phyloP scores from a whole-genome alignment of 2,888 invertebrate genomes.

The Hypsopygia costalis region DNA sequence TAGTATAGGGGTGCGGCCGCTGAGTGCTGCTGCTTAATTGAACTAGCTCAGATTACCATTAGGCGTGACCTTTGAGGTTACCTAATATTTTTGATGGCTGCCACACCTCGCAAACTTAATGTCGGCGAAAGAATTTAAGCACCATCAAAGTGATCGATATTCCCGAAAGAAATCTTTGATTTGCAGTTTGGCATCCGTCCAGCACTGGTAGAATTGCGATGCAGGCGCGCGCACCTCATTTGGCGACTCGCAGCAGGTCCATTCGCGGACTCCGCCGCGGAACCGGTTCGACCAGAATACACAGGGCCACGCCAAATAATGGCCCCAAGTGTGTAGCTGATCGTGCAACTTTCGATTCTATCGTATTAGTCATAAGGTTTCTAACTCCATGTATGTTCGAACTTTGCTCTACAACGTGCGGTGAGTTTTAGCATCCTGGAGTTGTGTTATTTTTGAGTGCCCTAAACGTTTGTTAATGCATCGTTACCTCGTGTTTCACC shows the following conservation, averaged over 20 bases:
- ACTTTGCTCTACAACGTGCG: conserved; percentile 26
- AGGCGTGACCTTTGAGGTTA: conserved; percentile 47
- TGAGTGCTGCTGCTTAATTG: conserved; percentile 41
- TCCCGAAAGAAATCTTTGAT: conserved; percentile 15
- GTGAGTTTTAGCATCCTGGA: conserved; percentile 37
- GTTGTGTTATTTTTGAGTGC: conserved; percentile 53
- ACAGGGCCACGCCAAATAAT: conserved; percentile 61
- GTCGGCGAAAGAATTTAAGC: no score
- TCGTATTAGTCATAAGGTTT: conserved; percentile 33
- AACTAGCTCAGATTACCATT: conserved; percentile 44
- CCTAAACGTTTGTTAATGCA: conserved; percentile 29
- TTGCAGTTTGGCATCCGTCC: conserved; percentile 31
- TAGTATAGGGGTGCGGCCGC: conserved; percentile 27
- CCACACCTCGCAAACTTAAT: conserved; percentile 39
- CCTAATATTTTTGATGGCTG: conserved; percentile 37
- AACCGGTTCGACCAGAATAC: conserved; percentile 77
- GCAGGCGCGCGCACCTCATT: conserved; percentile 65
- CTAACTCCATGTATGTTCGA: conserved; percentile 21
- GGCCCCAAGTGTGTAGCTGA: conserved; percentile 34
- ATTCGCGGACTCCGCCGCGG: conserved; percentile 58
- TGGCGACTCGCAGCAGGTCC: conserved; percentile 71
- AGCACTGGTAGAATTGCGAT: conserved; percentile 53
- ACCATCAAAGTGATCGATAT: not conserved
- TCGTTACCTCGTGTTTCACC: conserved; percentile 19
- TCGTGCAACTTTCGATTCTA: conserved; percentile 43